Percentiles rank a stretch among this genome's conserved stretches.
Conservation (phyloP, 2,888 invertebrate genomes). For the Timema cristinae region DNA sequence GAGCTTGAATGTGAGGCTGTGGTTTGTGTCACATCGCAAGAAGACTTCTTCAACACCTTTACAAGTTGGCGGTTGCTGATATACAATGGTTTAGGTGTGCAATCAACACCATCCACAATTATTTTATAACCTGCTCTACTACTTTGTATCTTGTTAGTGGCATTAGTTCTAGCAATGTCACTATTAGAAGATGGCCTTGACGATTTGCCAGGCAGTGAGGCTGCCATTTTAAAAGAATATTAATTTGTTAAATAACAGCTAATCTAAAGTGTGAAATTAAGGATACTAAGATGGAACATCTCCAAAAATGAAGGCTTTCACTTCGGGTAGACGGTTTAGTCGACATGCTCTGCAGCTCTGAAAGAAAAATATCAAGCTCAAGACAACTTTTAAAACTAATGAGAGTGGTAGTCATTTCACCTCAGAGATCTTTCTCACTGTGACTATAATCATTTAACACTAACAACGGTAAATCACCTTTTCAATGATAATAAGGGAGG, state of each 20-base stretch:
- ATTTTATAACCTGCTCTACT: neutral
- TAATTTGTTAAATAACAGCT: neutral
- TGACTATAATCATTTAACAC: too few relatives aligned
- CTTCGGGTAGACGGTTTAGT: conserved; percentile 61
- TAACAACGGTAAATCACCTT: too few relatives aligned
- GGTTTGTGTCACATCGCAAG: neutral
- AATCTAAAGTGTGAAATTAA: conserved; percentile 32
- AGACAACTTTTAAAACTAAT: too few relatives aligned
- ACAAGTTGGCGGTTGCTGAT: neutral
- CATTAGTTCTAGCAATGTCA: neutral
- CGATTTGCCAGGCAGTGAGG: conserved; percentile 2
- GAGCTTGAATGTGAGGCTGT: neutral
- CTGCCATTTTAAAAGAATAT: conserved; percentile 2
- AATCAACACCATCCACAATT: neutral
- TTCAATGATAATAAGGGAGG: too few relatives aligned
- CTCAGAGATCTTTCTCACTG: too few relatives aligned
- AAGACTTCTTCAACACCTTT: neutral
- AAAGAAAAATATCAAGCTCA: conserved; percentile 33
- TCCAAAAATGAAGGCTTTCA: conserved; percentile 61
- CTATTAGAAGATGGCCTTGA: neutral
- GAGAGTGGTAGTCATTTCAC: too few relatives aligned
- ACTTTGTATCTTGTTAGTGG: neutral
- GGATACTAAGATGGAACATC: conserved; percentile 62
- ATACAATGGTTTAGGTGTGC: neutral
- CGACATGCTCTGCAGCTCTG: conserved; percentile 69